A percentile compares a stretch with the other conserved stretches of the same genome.
Evolutionary conservation across 2,113 vertebrate genomes (phyloP).

Genomic region (Lipotes vexillifer): DNA sequence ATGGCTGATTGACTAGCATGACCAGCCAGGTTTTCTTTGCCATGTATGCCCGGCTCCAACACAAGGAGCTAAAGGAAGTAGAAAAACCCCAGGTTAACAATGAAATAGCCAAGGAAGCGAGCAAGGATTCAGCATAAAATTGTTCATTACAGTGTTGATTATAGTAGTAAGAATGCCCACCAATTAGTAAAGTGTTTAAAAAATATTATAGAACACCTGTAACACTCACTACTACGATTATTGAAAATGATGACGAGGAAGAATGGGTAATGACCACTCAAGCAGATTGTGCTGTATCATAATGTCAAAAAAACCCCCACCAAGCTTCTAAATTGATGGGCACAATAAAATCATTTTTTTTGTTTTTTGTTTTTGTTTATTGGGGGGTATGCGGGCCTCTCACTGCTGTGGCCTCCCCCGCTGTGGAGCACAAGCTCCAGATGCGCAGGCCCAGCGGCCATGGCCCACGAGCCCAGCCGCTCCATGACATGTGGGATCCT

Average conservation of each 20-base stretch:
- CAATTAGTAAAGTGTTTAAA: not conserved
- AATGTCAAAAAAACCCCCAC: not conserved
- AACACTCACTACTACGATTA: not conserved
- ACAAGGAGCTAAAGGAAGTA: not conserved
- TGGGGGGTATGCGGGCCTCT: too few species aligned
- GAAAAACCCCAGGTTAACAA: conserved; percentile 22
- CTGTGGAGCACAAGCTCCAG: too few species aligned
- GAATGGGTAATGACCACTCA: not conserved
- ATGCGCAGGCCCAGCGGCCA: too few species aligned
- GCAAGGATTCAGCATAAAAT: not conserved
- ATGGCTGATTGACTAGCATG: not conserved
- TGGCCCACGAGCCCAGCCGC: too few species aligned
- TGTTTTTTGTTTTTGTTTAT: too few species aligned
- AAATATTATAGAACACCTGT: not conserved
- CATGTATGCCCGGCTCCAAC: not conserved
- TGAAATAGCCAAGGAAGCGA: not conserved
- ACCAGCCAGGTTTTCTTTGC: not conserved
- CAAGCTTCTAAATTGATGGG: not conserved
- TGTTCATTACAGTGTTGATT: not conserved
- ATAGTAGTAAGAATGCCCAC: not conserved
- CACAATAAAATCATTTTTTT: not conserved
- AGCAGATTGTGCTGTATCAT: not conserved
- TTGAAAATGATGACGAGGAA: not conserved
- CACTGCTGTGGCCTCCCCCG: too few species aligned
- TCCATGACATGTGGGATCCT: too few species aligned